Evolutionary conservation across 2,888 invertebrate species (phyloP), one percentile per base, ranked within the genome.

Genomic region (Cancer borealis): DNA sequence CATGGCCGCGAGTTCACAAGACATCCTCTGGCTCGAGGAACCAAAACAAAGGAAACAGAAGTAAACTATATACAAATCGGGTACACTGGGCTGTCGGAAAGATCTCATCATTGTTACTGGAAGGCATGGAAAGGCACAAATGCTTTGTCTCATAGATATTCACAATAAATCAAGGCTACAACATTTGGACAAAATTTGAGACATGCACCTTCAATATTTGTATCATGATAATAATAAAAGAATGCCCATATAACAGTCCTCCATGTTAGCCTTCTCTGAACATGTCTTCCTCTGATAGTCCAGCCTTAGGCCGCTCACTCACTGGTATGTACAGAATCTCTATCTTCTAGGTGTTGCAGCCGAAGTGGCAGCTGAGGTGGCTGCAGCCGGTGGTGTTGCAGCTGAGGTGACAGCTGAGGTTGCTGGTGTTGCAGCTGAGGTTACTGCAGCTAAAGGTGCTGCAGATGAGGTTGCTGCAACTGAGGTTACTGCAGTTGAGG

Each of bases 101-200:
- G 95, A 91, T 95, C 91, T 95, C 95, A 88, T 95, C 95, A 95
- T 95, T 95, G 93, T 93, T 93, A 93, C 88, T 95, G 95, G 95
- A 95, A 95, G 95, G 95, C 95, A 95, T 95, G 95, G 93, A 95
- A 95, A 95, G 95, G 95, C 95, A 95, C 95, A 93, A 95, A 95
- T 95, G 95, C 95, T 95, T 95, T 93, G 93, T 95, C 95, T 95
- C 95, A 93, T 90, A 92, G 94, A 94, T 94, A 94, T 94, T 94
- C 94, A 94, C 92, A 93, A 95, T 95, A 95, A 95, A 95, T 95
- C 95, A 95, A 95, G 95, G 95, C 95, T 95, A 93, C 88, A 95
- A 95, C 95, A 95, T 95, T 95, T 95, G 95, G 95, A 95, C 95
- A 95, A 95, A 95, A 95, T 95, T 87, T 93, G 95, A 95, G 95